Percentiles rank a stretch among this genome's conserved stretches.
Conservation (phyloP, 2,888 invertebrate species). For the Drosophila cognata region DNA sequence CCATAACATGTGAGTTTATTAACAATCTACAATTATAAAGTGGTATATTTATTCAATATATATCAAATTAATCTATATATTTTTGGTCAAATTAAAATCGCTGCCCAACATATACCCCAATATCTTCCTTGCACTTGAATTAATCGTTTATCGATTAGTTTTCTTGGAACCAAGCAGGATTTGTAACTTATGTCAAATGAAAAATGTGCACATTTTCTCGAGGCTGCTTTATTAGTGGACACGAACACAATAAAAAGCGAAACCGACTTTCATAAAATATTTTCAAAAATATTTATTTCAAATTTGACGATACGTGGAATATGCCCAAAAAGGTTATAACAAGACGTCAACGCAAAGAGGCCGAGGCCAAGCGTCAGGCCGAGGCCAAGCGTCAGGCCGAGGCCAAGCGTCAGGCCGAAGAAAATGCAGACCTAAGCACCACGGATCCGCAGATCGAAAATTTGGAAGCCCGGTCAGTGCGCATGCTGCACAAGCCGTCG, state of each 20-base stretch:
- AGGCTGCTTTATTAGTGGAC: background rate
- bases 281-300: conserved; percentile 13
- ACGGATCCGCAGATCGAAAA: background rate
- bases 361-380: conserved; percentile 16
- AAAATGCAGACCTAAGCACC: background rate
- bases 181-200: background rate
- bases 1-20: conserved; percentile 69
- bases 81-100: background rate
- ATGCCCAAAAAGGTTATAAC: conserved; percentile 68
- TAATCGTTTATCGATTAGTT: background rate
- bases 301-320: background rate
- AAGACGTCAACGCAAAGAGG: conserved; percentile 69
- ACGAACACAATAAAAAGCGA: background rate
- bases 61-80: background rate
- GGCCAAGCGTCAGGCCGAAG: background rate
- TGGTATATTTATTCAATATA: background rate
- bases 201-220: background rate
- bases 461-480: background rate
- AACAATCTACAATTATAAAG: conserved; percentile 17
- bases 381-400: conserved; percentile 42
- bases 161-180: background rate
- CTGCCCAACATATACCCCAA: background rate
- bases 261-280: background rate
- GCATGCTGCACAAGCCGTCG: background rate
- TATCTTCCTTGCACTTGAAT: background rate